Conservation (phyloP, 2,888 invertebrate species). For the Microctonus hyperodae region DNA sequence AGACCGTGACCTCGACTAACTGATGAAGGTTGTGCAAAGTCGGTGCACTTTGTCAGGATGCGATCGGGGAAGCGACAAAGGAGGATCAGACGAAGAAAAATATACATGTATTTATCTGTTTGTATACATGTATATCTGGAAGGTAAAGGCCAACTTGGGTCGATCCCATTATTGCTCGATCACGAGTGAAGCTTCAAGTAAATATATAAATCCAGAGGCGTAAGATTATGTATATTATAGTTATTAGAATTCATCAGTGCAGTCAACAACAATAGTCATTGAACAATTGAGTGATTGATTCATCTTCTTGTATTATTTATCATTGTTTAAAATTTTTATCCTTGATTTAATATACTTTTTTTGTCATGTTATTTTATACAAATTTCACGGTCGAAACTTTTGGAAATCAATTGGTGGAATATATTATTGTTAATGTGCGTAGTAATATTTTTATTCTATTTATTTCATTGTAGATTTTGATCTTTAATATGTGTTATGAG, state of each 20-base stretch:
- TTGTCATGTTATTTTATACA: not conserved
- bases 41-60: constrained; percentile 21
- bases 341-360: not conserved
- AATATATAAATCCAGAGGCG: constrained; percentile 7
- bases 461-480: too few species aligned
- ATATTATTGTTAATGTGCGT: not conserved
- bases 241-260: not conserved
- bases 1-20: constrained; percentile 33
- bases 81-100: not conserved
- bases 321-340: not conserved
- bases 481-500: too few species aligned
- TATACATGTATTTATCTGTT: not conserved
- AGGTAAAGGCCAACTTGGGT: constrained; percentile 22
- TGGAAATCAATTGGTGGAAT: not conserved
- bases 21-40: constrained; percentile 27
- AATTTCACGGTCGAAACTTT: not conserved
- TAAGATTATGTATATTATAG: not conserved
- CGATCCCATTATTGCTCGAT: constrained; percentile 27
- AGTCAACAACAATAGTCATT: constrained; percentile 17
- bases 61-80: not conserved
- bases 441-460: too few species aligned
- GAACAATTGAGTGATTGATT: constrained; percentile 11
- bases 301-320: not conserved
- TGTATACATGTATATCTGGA: not conserved
- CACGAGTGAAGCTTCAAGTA: constrained; percentile 14